A percentile compares a stretch with the other conserved stretches of the same genome.
Conservation (phyloP, 2,113 vertebrate genomes). For the Lipophrys pholis region DNA sequence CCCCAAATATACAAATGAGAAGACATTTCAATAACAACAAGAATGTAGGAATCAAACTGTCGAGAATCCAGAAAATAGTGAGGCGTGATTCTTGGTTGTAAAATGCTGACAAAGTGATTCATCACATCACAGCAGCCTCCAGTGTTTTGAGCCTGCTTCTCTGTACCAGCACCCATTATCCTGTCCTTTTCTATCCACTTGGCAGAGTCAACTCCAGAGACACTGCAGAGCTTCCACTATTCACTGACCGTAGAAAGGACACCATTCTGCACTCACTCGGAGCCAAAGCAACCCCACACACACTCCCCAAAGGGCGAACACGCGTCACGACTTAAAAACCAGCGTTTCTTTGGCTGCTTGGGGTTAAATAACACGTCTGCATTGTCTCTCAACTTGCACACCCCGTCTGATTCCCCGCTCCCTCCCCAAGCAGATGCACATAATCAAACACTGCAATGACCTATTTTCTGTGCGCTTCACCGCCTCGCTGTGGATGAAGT, state of each 20-base stretch:
- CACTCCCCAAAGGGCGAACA: background rate
- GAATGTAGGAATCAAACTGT: background rate
- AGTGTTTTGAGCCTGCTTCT: no score
- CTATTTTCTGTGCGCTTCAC: conserved; percentile 73
- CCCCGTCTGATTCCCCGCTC: conserved; percentile 28
- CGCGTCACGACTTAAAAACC: no score
- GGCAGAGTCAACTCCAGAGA: conserved; percentile 10
- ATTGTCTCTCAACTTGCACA: conserved; percentile 39
- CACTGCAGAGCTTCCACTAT: conserved; percentile 35
- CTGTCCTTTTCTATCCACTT: conserved; percentile 8
- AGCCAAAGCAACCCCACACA: background rate
- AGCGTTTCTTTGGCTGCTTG: no score
- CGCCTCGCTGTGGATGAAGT: conserved; percentile 62
- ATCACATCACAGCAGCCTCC: background rate
- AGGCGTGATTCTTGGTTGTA: background rate
- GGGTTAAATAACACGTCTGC: background rate
- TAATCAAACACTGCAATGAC: conserved; percentile 78
- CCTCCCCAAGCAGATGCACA: conserved; percentile 57
- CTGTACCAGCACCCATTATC: conserved; percentile 37
- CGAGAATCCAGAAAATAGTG: background rate
- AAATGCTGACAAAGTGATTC: conserved; percentile 31
- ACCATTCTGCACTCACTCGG: conserved; percentile 45
- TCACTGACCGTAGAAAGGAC: conserved; percentile 26
- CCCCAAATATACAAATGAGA: background rate
- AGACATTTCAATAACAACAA: background rate